Conservation (phyloP, 2,113 vertebrate genomes). For the Danio rerio region GRCz12tu NC_133176.1:11724001-11724500, state of each 20-base stretch:
- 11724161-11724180: neutral
- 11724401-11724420: slow-evolving; percentile 64
- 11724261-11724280: neutral
- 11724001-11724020: neutral
- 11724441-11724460: slow-evolving; percentile 61
- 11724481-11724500: neutral
- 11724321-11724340: neutral
- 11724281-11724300: neutral
- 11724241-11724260: slow-evolving; percentile 31
- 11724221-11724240: slow-evolving; percentile 47
- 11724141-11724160: neutral
- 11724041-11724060: neutral
- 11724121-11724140: slow-evolving; percentile 17
- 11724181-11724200: slow-evolving; percentile 39
- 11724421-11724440: slow-evolving; percentile 41
- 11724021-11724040: neutral
- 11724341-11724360: slow-evolving; percentile 60
- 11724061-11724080: slow-evolving; percentile 19
- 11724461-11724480: neutral
- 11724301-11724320: neutral
- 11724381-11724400: slow-evolving; percentile 68
- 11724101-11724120: slow-evolving; percentile 22
- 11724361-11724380: slow-evolving; percentile 75
- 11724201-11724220: slow-evolving; percentile 31
- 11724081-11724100: neutral